Base-by-base conservation (phyloP, 2,797 vertebrate genomes). In the Oophaga sylvatica region DNA sequence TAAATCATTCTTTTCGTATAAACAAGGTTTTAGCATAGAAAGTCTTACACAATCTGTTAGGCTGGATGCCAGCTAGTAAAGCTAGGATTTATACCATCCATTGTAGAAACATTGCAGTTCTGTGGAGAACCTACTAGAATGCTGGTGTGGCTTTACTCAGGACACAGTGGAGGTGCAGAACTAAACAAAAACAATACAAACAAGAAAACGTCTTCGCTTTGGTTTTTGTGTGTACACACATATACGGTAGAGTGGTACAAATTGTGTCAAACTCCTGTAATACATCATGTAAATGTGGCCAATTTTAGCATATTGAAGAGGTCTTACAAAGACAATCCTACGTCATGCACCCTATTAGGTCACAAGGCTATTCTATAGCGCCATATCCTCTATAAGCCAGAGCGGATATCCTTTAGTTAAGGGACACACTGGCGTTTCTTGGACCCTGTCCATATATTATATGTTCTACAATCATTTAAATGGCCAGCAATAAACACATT, bases 51-150 rank as follows among this genome's bases (percentile, higher is more conserved):
- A 62, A 53, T 63, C 11, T 57, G 62, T 67, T 70, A 78, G 73
- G 87, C 87, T 88, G 87, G 87, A 88, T 88, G 81, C 87, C 87
- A 88, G 87, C 87, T 84, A 88, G 56, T 76, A 78, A 84, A 70
- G 22, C 45, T 68, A 68, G 68, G 81, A 80, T 82, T 77, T 70
- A 71, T 41, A 17, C 31, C 63, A 71, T 75, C 73, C 29, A 29
- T 31, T 87, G 59, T 41, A 82, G 22, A 57, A 26, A n/a, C 48
- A 17, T 12, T 56, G 20, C 71, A 59, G 29, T 35, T 70, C 91
- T 78, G 31, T 76, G 71, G n/a, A 70, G 63, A 79, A 67, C 53
- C 48, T 87, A 35, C 48, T 86, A 87, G 45, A 78, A 80, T 71
- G 31, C 53, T 62, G 81, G 56, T 80, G 59, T 79, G 53, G 48